Evolutionary conservation across 2,113 vertebrate genomes (phyloP).

Genomic region (Pseudopodoces humilis): DNA sequence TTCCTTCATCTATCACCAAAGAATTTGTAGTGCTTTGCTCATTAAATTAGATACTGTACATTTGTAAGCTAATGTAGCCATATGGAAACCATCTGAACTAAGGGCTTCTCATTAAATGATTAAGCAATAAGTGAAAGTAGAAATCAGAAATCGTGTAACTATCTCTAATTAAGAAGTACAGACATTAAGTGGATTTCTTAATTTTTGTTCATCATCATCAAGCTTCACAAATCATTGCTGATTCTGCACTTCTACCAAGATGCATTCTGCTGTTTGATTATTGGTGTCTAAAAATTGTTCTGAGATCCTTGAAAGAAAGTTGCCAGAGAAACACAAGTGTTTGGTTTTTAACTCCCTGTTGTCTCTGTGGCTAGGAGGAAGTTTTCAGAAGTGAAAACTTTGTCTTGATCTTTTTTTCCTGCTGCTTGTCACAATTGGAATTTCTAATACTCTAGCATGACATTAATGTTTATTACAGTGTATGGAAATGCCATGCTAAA

Average conservation of each 20-base stretch:
- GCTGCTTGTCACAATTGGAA: neutral
- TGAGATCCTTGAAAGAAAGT: neutral
- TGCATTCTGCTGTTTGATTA: neutral
- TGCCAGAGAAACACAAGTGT: neutral
- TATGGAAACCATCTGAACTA: neutral
- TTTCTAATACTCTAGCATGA: neutral
- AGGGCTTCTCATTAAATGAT: neutral
- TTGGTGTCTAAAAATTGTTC: neutral
- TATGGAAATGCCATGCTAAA: neutral
- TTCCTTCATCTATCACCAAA: neutral
- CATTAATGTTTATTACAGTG: neutral
- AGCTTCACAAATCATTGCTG: neutral
- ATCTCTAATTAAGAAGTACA: neutral
- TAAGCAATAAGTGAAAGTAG: neutral
- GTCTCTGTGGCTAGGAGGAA: neutral
- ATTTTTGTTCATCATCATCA: neutral
- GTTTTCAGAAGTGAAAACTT: neutral
- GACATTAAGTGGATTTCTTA: neutral
- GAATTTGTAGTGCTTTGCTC: neutral
- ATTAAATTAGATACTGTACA: neutral
- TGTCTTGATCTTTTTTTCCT: neutral
- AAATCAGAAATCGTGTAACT: neutral
- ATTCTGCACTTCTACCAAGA: neutral
- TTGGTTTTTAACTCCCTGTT: neutral
- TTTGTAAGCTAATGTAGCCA: neutral